phyloP scores from a whole-genome alignment of 2,888 invertebrate genomes.

The Xestia rhomboidea region DNA sequence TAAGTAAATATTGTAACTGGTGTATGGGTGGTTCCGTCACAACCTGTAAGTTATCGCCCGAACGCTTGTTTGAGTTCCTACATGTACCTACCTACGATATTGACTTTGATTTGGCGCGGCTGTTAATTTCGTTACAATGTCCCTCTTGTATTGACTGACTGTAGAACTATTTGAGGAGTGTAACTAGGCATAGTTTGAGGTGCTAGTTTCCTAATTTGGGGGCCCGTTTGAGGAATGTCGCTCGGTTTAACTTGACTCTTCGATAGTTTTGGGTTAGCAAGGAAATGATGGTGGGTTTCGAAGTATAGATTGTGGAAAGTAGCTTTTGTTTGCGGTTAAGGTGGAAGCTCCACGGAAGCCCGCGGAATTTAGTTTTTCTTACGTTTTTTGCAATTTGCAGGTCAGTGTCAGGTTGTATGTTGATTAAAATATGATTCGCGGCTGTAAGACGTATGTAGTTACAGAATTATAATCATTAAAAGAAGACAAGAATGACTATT shows the following conservation, averaged over 20 bases:
- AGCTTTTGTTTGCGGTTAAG: background rate
- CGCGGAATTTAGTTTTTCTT: too few relatives aligned
- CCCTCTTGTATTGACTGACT: slow-evolving; percentile 59
- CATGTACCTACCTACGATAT: slow-evolving; percentile 56
- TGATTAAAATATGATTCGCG: too few relatives aligned
- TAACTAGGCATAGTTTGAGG: slow-evolving; percentile 50
- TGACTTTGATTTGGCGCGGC: slow-evolving; percentile 66
- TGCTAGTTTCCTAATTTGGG: slow-evolving; percentile 45
- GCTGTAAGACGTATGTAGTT: too few relatives aligned
- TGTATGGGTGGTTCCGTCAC: slow-evolving; percentile 69
- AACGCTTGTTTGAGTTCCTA: slow-evolving; percentile 73
- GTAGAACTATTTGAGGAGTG: slow-evolving; percentile 49
- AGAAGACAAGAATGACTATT: too few relatives aligned
- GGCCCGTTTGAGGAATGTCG: slow-evolving; percentile 34
- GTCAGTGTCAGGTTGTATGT: too few relatives aligned
- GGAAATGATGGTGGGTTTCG: background rate
- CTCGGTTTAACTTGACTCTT: slow-evolving; percentile 25
- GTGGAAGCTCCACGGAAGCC: too few relatives aligned
- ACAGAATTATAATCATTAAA: too few relatives aligned
- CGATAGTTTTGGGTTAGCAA: slow-evolving; percentile 4
- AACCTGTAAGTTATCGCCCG: slow-evolving; percentile 77
- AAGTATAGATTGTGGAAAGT: background rate
- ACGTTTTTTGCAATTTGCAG: too few relatives aligned
- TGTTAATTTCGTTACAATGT: slow-evolving; percentile 67
- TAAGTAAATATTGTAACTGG: slow-evolving; percentile 80